Base-by-base conservation (phyloP, 1,140 invertebrate genomes). In the Bombus confusus region DNA sequence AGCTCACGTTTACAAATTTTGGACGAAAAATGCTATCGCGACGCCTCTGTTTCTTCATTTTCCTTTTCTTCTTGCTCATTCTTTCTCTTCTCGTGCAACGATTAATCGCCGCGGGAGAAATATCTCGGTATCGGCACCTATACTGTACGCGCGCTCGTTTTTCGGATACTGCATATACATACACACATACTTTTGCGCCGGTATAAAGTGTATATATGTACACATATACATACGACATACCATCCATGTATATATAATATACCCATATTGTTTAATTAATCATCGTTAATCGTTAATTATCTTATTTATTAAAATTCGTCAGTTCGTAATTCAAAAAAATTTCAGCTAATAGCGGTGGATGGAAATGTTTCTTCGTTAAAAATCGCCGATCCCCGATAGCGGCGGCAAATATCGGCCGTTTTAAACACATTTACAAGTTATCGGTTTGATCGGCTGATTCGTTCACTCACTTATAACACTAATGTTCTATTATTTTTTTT, bases 161-260 rank as follows among this genome's bases (percentile, higher is more conserved):
- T 52, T 59, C 89, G 83, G 86, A 88, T 90, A 90, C 83, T 92
- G 87, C 88, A 91, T 92, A 91, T 93, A 92, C 93, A 88, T 93
- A 90, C 86, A 89, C 88, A 86, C 88, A 90, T 87, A 90, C 92
- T 90, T 88, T 91, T 90, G 92, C 92, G 89, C 91, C 91, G 86
- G 90, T 92, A 88, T 92, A 94, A 91, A 93, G 93, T 94, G 91
- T 94, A 94, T 94, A 93, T 94, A 94, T 94, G 91, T 94, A 94
- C 93, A 95, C 93, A 95, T 94, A 94, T 94, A 94, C 93, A 94
- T 94, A 94, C 90, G 92, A 93, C 91, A 93, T 93, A 93, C 91
- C 93, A 94, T 94, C 87, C 92, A 94, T 94, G 89, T 93, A 92
- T 94, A 93, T 92, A 93, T 92, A 93, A 93, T 92, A 90, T 93